phyloP scores from a whole-genome alignment of 1,140 invertebrate genomes.

The Holcopasites calliopsidis region DNA sequence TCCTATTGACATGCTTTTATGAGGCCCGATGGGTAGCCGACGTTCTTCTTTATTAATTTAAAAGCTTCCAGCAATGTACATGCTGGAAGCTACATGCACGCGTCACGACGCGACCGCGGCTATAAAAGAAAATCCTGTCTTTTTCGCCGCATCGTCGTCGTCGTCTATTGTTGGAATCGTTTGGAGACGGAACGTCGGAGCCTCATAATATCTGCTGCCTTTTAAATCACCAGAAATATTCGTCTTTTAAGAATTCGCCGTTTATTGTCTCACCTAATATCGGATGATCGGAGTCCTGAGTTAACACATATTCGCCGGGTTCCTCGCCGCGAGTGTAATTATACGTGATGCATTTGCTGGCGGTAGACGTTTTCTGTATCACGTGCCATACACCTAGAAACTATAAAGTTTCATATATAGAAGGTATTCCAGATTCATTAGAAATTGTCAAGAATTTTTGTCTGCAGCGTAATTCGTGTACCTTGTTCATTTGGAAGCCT shows the following conservation, averaged over 20 bases:
- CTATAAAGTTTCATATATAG: constrained; percentile 72
- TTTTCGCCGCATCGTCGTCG: background rate
- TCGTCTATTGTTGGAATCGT: background rate
- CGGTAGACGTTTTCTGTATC: constrained; percentile 90
- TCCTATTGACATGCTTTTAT: constrained; percentile 67
- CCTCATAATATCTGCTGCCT: background rate
- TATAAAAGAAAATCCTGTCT: background rate
- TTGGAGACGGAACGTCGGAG: background rate
- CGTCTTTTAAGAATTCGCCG: background rate
- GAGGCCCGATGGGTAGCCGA: constrained; percentile 40
- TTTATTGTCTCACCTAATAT: constrained; percentile 74
- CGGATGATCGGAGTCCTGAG: constrained; percentile 88
- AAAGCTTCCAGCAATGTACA: constrained; percentile 16
- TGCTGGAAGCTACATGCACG: background rate
- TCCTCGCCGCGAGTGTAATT: constrained; percentile 87
- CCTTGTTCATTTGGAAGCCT: constrained; percentile 86
- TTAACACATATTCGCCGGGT: constrained; percentile 84
- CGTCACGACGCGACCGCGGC: background rate
- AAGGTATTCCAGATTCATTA: background rate
- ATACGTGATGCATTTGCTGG: constrained; percentile 88
- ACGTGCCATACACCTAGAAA: constrained; percentile 91
- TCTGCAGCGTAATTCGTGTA: constrained; percentile 79
- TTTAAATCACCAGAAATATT: background rate
- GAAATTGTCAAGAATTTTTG: background rate
- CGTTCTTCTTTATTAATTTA: constrained; percentile 48